Evolutionary conservation across 92 coral and sea anemone species (phyloP), one percentile per base, ranked within the genome.

Genomic region (Virgularia gustaviana): DNA sequence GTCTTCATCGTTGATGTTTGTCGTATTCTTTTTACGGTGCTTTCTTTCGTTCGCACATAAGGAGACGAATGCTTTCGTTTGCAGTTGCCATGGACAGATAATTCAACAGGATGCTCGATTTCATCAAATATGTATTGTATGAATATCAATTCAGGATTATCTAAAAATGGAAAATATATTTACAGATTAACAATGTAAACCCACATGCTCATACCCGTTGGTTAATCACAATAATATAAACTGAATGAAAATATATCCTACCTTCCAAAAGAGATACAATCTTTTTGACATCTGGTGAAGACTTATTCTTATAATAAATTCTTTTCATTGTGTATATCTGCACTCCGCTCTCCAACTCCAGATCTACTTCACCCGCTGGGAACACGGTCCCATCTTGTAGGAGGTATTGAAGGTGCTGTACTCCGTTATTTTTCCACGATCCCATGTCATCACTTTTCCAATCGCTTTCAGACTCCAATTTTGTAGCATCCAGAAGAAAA

Each of bases 401-500:
- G 6, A 47, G 4, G 3, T 15, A 15, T 19, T 25, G 55, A 47
- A 15, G 55, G 18, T 25, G 55, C 71, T 63, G 71, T 23, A 63
- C 71, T 9, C 72, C 72, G 56, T 65, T 65, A 55, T 65, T 38
- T 41, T 43, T 20, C 72, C 72, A 65, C 29, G 72, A 65, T 18
- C 72, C 72, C 56, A 65, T 65, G 43, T 65, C 72, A 28, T 65
- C 72, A 2, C 29, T 39, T 38, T 65, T 65, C 34, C 55, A 38
- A 36, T 65, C 72, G 24, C 43, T 20, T 1, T 2, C 12, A 23
- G 55, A 38, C 29, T 65, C 1, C 11, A 65, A 22, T 4, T 33
- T 6, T 23, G 22, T 19, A 5, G 2, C 30, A 65, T 65, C 56
- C 35, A 65, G 33, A 20, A 65, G 28, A 38, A 65, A 65, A 19